Percentiles rank a stretch among this genome's conserved stretches.
phyloP scores from a whole-genome alignment of 2,888 invertebrate genomes.

The Chesias legatella region DNA sequence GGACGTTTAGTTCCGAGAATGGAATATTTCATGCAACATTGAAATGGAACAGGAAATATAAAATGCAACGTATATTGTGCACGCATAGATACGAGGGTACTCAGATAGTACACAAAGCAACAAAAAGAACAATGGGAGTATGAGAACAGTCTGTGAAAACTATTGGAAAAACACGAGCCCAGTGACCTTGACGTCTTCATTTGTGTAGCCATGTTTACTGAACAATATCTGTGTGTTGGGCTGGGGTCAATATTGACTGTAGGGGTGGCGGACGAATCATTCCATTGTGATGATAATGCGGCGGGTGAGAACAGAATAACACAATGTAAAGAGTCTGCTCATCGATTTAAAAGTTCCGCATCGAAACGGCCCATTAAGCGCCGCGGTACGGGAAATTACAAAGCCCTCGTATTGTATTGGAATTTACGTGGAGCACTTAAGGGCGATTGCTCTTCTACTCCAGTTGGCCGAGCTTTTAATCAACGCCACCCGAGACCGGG shows the following conservation, averaged over 20 bases:
- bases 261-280: constrained; percentile 32
- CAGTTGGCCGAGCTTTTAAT: constrained; percentile 50
- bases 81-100: constrained; percentile 2
- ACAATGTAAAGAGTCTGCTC: constrained; percentile 24
- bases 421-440: constrained; percentile 47
- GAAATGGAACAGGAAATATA: constrained; percentile 5
- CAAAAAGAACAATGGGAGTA: no score
- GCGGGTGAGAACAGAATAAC: constrained; percentile 31
- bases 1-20: constrained; percentile 21
- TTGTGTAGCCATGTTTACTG: constrained; percentile 28
- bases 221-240: constrained; percentile 37
- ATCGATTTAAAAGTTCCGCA: constrained; percentile 43
- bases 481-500: constrained; percentile 46
- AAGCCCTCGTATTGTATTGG: constrained; percentile 51
- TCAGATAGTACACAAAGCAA: no score
- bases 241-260: constrained; percentile 47
- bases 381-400: constrained; percentile 52
- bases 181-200: constrained; percentile 31
- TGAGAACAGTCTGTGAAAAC: constrained; percentile 10
- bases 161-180: constrained; percentile 17
- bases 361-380: constrained; percentile 55
- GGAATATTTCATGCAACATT: constrained; percentile 7
- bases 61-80: constrained; percentile 4
- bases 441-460: constrained; percentile 37
- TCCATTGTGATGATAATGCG: constrained; percentile 49